Evolutionary conservation across 2,113 vertebrate species (phyloP).

Genomic region (Anolis carolinensis): DNA sequence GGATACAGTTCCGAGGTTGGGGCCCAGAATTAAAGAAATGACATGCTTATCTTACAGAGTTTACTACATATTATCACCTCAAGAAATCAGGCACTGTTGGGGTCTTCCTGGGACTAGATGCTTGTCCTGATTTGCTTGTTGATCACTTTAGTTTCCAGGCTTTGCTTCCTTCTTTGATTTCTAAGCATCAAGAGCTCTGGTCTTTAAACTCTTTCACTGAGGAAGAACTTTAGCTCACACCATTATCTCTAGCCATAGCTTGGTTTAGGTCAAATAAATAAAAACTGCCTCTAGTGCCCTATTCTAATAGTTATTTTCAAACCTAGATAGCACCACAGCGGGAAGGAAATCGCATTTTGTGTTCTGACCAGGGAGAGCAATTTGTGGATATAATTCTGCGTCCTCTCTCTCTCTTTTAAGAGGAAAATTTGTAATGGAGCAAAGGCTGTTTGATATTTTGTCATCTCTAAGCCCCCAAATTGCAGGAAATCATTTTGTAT

Average conservation of each 20-base stretch:
- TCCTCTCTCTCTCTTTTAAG: neutral
- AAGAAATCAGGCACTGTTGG: neutral
- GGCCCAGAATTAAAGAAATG: neutral
- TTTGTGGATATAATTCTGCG: neutral
- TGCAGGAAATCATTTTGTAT: slow-evolving; percentile 12
- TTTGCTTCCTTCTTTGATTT: neutral
- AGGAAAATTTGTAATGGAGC: neutral
- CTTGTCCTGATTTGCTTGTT: neutral
- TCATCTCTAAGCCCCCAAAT: neutral
- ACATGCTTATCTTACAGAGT: neutral
- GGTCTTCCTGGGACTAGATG: too few relatives aligned
- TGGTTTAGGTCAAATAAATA: neutral
- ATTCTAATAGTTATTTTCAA: neutral
- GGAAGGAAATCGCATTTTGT: neutral
- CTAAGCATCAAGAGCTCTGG: neutral
- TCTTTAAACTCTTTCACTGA: neutral
- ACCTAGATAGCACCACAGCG: neutral
- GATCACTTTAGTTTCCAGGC: neutral
- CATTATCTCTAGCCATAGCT: neutral
- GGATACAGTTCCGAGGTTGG: neutral
- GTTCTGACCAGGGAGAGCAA: neutral
- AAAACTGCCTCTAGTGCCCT: neutral
- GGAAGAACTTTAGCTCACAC: neutral
- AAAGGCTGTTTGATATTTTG: neutral
- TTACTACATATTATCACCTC: neutral